phyloP scores from a whole-genome alignment of 2,888 invertebrate species.

The Tholera decimalis region DNA sequence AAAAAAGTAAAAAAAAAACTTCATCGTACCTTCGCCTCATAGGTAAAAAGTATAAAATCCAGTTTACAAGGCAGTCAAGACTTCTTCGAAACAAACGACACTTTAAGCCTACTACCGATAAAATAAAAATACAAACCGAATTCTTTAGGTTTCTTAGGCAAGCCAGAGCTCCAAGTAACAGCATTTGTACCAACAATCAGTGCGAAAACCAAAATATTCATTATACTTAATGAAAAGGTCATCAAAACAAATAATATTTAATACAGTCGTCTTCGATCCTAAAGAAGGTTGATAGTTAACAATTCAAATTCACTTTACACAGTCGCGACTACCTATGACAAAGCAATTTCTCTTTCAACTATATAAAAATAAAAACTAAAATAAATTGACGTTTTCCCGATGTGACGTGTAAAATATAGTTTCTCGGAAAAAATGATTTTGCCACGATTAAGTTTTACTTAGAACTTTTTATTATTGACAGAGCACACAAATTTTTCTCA shows the following conservation, averaged over 20 bases:
- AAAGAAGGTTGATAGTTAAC: constrained; percentile 2
- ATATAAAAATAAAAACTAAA: constrained; percentile 8
- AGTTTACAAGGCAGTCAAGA: too few species aligned
- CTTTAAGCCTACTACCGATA: not conserved
- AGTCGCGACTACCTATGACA: constrained; percentile 24
- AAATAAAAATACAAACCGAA: constrained; percentile 24
- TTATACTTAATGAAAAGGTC: not conserved
- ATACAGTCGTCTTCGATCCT: constrained; percentile 9
- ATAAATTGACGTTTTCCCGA: constrained; percentile 33
- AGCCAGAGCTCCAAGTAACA: constrained; percentile 23
- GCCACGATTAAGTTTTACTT: constrained; percentile 10
- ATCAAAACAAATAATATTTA: constrained; percentile 3
- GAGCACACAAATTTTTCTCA: constrained; percentile 17
- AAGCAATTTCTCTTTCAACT: not conserved
- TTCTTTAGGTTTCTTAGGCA: constrained; percentile 16
- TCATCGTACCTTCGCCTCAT: too few species aligned
- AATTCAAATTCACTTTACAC: constrained; percentile 6
- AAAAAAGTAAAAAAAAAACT: too few species aligned
- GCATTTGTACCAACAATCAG: constrained; percentile 21
- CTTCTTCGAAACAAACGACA: too few species aligned
- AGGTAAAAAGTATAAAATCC: too few species aligned
- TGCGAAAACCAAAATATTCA: not conserved
- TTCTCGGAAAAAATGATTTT: constrained; percentile 15
- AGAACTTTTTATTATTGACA: constrained; percentile 21
- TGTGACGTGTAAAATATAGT: not conserved